Evolutionary conservation across 2,888 invertebrate species (phyloP), one percentile per base, ranked within the genome.

Genomic region (Aelia acuminata): DNA sequence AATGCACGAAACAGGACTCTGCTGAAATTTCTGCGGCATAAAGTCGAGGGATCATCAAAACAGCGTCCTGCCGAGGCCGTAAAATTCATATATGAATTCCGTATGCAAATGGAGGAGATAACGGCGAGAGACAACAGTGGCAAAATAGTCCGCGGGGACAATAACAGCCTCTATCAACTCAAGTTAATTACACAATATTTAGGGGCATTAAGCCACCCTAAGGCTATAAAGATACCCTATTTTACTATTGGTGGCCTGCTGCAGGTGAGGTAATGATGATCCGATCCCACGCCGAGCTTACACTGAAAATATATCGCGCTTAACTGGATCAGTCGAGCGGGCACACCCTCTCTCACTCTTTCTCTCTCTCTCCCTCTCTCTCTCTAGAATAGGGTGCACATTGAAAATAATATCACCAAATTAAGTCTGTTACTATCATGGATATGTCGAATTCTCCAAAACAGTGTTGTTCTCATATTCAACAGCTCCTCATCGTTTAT

Each of bases 41-140:
- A 87, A 87, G 80, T 80, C 49, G 31, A 53, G 84, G 87, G 87
- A 87, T 87, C 87, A 87, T 84, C 87, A 87, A 84, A 87, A 87
- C 87, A 87, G 84, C 84, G 87, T 87, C 75, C 87, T 48, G 31
- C 35, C 31, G 70, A 22, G 88, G 85, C 89, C 86, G 88, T 89
- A 89, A 89, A 89, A 89, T 89, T 89, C 89, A 87, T 89, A 89
- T 89, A 89, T 88, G 89, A 89, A 88, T 88, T 88, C 88, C 87
- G 49, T 89, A 89, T 89, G 89, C 89, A 89, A 89, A 89, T 89
- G 87, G 35, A 43, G 87, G 87, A 87, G 87, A 87, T 87, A 87
- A 87, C 87, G 87, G 7, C 8, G 39, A 39, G 53, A n/a, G 31
- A n/a, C n/a, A 75, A 47, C 35, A 47, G 84, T 49, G 80, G 87